phyloP scores from a whole-genome alignment of 2,113 vertebrate genomes.

The Henicopernis longicauda region DNA sequence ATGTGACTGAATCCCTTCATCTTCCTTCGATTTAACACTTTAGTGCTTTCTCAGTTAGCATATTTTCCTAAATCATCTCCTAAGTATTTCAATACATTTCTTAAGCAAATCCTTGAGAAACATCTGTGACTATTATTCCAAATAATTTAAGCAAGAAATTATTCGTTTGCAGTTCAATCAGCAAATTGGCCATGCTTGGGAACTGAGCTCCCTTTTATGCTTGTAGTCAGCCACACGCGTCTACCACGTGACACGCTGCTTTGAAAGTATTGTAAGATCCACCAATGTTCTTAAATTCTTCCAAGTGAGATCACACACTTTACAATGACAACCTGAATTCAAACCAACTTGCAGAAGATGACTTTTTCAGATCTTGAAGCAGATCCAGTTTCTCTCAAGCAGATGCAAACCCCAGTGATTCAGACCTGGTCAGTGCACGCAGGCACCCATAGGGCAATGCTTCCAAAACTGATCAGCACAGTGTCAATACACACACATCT shows the following conservation, averaged over 20 bases:
- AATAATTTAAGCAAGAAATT: neutral
- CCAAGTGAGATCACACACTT: neutral
- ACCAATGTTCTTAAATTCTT: neutral
- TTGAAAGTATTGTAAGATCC: neutral
- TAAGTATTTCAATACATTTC: neutral
- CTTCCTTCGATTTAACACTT: neutral
- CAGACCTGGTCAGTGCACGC: neutral
- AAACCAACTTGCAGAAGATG: neutral
- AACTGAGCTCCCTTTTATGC: neutral
- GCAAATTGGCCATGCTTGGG: neutral
- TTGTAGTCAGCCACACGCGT: accelerated
- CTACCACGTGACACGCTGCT: neutral
- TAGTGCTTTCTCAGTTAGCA: neutral
- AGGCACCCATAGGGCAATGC: neutral
- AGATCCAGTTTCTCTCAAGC: neutral
- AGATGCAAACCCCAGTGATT: neutral
- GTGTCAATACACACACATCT: neutral
- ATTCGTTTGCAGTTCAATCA: neutral
- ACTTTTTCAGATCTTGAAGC: neutral
- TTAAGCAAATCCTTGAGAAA: neutral
- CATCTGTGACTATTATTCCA: neutral
- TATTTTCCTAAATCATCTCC: neutral
- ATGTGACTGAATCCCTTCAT: neutral
- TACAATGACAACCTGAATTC: neutral
- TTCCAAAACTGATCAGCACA: neutral